Evolutionary conservation across 1,140 invertebrate species (phyloP), one percentile per base, ranked within the genome.

Genomic region (Apis laboriosa): DNA sequence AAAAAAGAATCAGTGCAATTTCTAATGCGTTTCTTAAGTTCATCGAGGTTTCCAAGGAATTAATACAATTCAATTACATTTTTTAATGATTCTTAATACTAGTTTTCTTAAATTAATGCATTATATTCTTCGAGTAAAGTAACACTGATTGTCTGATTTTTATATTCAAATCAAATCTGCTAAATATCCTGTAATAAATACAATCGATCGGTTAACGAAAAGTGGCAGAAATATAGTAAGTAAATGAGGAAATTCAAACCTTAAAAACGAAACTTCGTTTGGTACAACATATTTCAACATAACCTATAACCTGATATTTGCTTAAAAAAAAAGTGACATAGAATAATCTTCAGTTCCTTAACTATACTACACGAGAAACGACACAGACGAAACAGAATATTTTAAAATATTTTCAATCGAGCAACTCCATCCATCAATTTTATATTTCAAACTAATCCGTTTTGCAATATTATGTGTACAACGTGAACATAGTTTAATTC

Each of bases 1-100:
- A 24, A 75, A 80, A n/a, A 12, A 80, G 12, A 49, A 66, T 21
- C 21, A 63, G 43, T 19, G 24, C 71, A 51, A 66, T 19, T n/a
- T 66, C 24, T 21, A 66, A 28, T 56, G 75, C 24, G 51, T 56
- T 80, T 66, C 53, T 21, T 17, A 74, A 28, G 34, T 64, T 55
- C 78, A 80, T 80, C 53, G 60, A 66, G 60, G 2, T 17, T 43
- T 21, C 24, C 28, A 28, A 28, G 17, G 17, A 43, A 56, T 64
- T 49, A 15, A 66, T 17, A 49, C 15, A 2, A 19, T 49, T n/a
- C 15, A 7, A 9, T 75, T 49, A 72, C 67, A 72, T 72, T 19
- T 17, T 72, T 61, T 43, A 2, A 1, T 24, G 58, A 53, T 51
- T 24, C 21, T 11, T 51, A 63, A 49, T n/a, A 34, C 34, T 43